Evolutionary conservation across 2,797 vertebrate species (phyloP).

Genomic region (Oreonectes daqikongensis): DNA sequence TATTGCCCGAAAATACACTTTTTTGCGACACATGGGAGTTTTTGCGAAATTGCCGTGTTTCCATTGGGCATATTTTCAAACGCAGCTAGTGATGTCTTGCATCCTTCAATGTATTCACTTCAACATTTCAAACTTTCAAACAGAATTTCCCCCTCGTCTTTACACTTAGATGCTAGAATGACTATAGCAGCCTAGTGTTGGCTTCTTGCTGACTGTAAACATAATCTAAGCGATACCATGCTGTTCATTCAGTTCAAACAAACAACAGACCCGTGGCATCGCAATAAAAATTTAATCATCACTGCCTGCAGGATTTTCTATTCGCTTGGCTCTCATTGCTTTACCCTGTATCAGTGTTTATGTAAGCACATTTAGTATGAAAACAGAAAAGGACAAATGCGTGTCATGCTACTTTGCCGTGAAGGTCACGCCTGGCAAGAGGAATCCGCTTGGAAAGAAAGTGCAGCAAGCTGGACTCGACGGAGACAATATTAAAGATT

Average conservation of each 20-base stretch:
- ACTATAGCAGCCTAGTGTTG: not conserved
- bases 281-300: conserved; percentile 8
- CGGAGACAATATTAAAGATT: conserved; percentile 39
- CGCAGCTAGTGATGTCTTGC: too few species aligned
- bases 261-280: not conserved
- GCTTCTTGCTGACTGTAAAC: not conserved
- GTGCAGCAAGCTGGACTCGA: conserved; percentile 8
- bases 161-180: not conserved
- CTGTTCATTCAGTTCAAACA: conserved; percentile 10
- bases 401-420: conserved; percentile 3
- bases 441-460: not conserved
- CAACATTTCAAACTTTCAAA: not conserved
- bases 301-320: not conserved
- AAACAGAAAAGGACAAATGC: conserved; percentile 11
- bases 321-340: not conserved
- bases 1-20: too few species aligned
- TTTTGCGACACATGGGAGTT: too few species aligned
- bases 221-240: not conserved
- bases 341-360: not conserved
- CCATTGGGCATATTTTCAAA: too few species aligned
- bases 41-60: too few species aligned
- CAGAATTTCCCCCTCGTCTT: not conserved
- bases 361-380: conserved; percentile 4
- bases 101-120: too few species aligned
- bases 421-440: conserved; percentile 24